Evolutionary conservation across 2,888 invertebrate species (phyloP).

Genomic region (Mamestra brassicae): DNA sequence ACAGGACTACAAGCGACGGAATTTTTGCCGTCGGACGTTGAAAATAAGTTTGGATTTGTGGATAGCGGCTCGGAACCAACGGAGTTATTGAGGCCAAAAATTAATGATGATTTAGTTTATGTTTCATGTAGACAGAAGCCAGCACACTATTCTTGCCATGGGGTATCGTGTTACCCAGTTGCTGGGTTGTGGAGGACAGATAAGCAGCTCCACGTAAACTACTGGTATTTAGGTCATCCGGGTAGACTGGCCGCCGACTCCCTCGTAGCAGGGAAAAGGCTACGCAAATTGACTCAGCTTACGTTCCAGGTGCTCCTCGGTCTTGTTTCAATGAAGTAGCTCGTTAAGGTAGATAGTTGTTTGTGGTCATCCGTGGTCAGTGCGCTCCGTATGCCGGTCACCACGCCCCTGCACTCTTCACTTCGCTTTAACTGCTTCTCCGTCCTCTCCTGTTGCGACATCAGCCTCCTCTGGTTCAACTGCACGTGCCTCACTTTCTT

Average conservation of each 20-base stretch:
- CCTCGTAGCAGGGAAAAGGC: not conserved
- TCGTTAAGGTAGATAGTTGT: constrained; percentile 59
- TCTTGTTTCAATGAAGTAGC: constrained; percentile 44
- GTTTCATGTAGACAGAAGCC: not conserved
- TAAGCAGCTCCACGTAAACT: not conserved
- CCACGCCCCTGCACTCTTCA: constrained; percentile 72
- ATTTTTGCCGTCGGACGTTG: constrained; percentile 56
- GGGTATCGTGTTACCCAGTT: not conserved
- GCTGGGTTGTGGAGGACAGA: not conserved
- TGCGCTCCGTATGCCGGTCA: constrained; percentile 74
- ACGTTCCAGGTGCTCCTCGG: constrained; percentile 66
- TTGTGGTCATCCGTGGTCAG: constrained; percentile 60
- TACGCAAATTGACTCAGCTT: constrained; percentile 36
- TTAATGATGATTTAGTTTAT: constrained; percentile 48
- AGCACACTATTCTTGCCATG: not conserved
- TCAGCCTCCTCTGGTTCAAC: constrained; percentile 75
- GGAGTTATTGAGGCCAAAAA: constrained; percentile 46
- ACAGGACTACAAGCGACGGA: constrained; percentile 59
- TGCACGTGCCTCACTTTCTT: constrained; percentile 79
- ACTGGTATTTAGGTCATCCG: not conserved
- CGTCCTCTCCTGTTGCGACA: constrained; percentile 77
- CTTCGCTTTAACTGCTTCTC: constrained; percentile 78
- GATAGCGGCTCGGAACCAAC: constrained; percentile 31
- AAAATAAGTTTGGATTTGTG: constrained; percentile 63
- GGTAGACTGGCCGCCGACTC: not conserved